A percentile compares a stretch with the other conserved stretches of the same genome.
Evolutionary conservation across 2,888 invertebrate genomes (phyloP).

Genomic region (Trimorus sp.): DNA sequence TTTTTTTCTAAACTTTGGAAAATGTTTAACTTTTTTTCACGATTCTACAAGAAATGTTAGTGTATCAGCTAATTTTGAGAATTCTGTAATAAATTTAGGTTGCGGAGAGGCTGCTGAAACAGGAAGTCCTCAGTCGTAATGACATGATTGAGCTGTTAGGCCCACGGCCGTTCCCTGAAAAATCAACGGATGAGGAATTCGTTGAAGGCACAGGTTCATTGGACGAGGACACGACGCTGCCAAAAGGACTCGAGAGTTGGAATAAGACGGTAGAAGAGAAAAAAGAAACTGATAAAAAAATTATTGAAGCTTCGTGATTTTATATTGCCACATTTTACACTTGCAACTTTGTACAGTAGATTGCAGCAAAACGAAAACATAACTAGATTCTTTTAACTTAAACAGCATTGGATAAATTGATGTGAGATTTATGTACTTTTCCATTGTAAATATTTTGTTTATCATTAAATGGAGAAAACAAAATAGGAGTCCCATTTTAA

Average conservation of each 20-base stretch:
- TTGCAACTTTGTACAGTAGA: slow-evolving; percentile 62
- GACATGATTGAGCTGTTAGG: slow-evolving; percentile 99
- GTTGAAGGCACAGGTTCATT: slow-evolving; percentile 99
- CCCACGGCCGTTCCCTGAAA: slow-evolving; percentile 97
- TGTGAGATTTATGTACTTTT: slow-evolving; percentile 54
- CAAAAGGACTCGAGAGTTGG: slow-evolving; percentile 98
- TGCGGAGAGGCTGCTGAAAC: slow-evolving; percentile 93
- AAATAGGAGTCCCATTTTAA: background rate
- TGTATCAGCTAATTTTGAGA: background rate
- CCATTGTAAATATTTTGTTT: slow-evolving; percentile 63
- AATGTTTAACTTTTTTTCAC: too few species aligned
- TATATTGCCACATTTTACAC: slow-evolving; percentile 42
- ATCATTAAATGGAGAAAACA: slow-evolving; percentile 44
- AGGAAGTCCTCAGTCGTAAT: slow-evolving; percentile 96
- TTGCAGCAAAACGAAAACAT: slow-evolving; percentile 31
- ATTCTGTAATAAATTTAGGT: slow-evolving; percentile 81
- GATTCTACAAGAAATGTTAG: too few species aligned
- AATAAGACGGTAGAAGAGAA: slow-evolving; percentile 83
- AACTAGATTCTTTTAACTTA: slow-evolving; percentile 46
- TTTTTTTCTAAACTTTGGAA: too few species aligned
- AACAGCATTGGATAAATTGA: slow-evolving; percentile 24
- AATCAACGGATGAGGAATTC: slow-evolving; percentile 99
- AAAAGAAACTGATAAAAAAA: slow-evolving; percentile 36
- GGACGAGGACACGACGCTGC: slow-evolving; percentile 97
- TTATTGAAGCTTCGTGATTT: slow-evolving; percentile 33